Percentiles rank a stretch among this genome's conserved stretches.
These are phyloP conservation scores for Tenthredo livida DNA, from an alignment of 2,888 invertebrate genomes.

Conservation along the genomic window DNA sequence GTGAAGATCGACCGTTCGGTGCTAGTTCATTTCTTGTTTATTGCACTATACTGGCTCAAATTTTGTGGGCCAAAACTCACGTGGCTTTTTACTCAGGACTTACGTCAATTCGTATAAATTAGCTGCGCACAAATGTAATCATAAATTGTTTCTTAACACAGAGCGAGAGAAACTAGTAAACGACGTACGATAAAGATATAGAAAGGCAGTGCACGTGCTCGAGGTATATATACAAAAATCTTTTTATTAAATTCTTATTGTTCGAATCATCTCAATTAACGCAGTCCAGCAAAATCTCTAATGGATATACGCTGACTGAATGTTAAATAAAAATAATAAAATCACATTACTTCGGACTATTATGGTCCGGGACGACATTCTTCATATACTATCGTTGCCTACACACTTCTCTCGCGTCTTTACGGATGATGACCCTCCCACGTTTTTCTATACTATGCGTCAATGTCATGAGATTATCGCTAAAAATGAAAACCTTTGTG, in stretches of 20 bases:
- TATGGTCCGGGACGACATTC: constrained; percentile 36
- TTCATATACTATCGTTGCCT: constrained; percentile 29
- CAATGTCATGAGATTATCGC: constrained; percentile 11
- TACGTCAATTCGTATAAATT: background rate
- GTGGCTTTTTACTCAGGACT: background rate
- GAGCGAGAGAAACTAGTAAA: background rate
- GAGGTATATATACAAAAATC: background rate
- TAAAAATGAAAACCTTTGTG: background rate
- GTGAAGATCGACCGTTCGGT: background rate
- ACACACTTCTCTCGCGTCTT: constrained; percentile 12
- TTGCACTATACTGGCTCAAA: background rate
- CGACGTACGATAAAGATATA: background rate
- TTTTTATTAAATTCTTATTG: constrained; percentile 29
- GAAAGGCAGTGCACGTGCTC: constrained; percentile 17
- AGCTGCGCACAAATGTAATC: background rate
- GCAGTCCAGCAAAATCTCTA: constrained; percentile 12
- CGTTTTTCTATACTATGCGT: constrained; percentile 7
- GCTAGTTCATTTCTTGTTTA: background rate
- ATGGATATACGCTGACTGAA: constrained; percentile 33
- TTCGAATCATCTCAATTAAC: constrained; percentile 35
- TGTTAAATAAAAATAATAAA: constrained; percentile 23
- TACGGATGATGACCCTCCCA: constrained; percentile 16
- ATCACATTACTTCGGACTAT: constrained; percentile 28
- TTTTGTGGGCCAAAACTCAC: background rate
- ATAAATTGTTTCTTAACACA: constrained; percentile 14